Percentiles rank a stretch among this genome's conserved stretches.
These are phyloP conservation scores for Lagocephalus sceleratus DNA, from an alignment of 2,797 vertebrate species.

Conservation along the genomic window DNA sequence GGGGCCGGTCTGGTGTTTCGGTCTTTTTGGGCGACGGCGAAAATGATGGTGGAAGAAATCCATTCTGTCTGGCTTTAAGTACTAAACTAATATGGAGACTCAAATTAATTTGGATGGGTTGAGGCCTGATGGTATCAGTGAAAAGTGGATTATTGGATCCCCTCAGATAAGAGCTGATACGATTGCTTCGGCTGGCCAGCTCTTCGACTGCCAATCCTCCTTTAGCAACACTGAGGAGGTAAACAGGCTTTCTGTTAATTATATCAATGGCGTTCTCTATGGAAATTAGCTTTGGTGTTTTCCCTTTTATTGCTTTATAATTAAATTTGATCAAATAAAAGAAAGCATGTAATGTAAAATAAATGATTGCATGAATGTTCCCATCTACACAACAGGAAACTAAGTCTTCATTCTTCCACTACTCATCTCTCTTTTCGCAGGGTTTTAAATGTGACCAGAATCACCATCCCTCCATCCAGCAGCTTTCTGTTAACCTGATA, in stretches of 20 bases:
- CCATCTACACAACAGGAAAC: no score
- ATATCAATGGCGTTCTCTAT: not conserved
- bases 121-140: constrained; percentile 4
- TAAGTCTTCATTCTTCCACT: no score
- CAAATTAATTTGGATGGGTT: constrained; percentile 9
- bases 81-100: not conserved
- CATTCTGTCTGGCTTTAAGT: constrained; percentile 66
- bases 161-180: not conserved
- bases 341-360: no score
- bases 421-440: no score
- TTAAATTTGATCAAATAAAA: no score
- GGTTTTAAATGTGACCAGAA: no score
- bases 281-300: constrained; percentile 1
- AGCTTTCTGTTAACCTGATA: no score
- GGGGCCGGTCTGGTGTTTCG: constrained; percentile 34
- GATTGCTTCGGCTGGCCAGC: constrained; percentile 4
- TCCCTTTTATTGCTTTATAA: no score
- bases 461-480: no score
- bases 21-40: constrained; percentile 55
- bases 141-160: not conserved
- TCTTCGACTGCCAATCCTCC: constrained; percentile 10
- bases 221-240: constrained; percentile 25
- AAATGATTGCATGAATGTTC: no score
- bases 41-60: constrained; percentile 88
- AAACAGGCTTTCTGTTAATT: constrained; percentile 25